Evolutionary conservation across 1,140 invertebrate species (phyloP), one percentile per base, ranked within the genome.

Genomic region (Drosophila cardini): DNA sequence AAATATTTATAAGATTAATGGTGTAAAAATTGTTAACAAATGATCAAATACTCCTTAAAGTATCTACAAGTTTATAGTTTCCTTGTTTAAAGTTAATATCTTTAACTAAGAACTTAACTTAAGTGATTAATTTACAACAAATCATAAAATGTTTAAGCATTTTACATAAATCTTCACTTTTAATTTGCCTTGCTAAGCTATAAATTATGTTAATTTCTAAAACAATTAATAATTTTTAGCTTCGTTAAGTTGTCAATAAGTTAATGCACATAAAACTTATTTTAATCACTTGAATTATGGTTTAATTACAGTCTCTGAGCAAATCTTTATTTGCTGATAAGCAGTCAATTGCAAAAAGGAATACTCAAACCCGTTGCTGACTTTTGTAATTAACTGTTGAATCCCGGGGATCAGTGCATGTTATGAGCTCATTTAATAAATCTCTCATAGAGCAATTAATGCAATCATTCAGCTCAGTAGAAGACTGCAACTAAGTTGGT

Each of bases 381-480:
- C 32, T 50, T 50, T 50, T 62, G 16, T 50, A 62, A 62, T 62
- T 62, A 62, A 16, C 45, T 15, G 21, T 6, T 7, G 11, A 52
- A 52, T 30, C 45, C 32, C 16, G 30, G 9, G 40, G 32, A 34
- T 26, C 57, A 46, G 15, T 50, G 45, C 60, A 62, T 62, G 60
- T 62, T 62, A 50, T 21, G 18, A 34, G 34, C n/a, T 34, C 45
- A 62, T 62, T 50, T 62, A 26, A 18, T 2, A 8, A 15, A 40
- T 21, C 38, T 62, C 45, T 50, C 46, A 13, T 7, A 18, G 18
- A 52, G 46, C 34, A 62, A 62, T 61, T 61, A 61, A 50, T 53
- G 13, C 46, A 42, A 18, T 53, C 13, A n/a, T 40, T 18, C 38
- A 13, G 6, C 38, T 13, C 3, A 0, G 36, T 36, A 36, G 34